Evolutionary conservation across 1,140 invertebrate genomes (phyloP).

Genomic region (Pteromalus puparum): DNA sequence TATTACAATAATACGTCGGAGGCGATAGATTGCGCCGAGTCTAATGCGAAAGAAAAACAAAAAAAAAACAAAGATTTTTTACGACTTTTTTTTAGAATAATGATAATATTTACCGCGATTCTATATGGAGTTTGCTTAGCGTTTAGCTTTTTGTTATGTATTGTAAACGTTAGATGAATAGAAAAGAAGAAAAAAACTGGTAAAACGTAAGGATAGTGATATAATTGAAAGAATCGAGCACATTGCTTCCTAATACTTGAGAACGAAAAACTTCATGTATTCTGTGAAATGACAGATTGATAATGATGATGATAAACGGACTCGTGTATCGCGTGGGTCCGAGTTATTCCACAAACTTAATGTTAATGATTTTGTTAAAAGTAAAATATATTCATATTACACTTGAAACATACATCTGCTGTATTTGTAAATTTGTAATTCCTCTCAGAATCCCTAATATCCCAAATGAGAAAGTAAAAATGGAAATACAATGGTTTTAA

Average conservation of each 20-base stretch:
- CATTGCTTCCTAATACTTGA: too few relatives aligned
- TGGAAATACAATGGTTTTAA: too few relatives aligned
- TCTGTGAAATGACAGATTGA: too few relatives aligned
- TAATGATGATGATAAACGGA: too few relatives aligned
- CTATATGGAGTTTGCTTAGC: neutral
- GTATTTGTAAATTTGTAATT: neutral
- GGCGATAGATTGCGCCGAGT: neutral
- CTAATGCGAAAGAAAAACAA: neutral
- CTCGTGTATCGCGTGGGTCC: too few relatives aligned
- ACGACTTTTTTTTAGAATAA: neutral
- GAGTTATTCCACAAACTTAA: neutral
- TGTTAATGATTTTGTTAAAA: constrained; percentile 10
- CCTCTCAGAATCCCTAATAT: too few relatives aligned
- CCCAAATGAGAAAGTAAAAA: too few relatives aligned
- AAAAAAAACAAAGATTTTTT: neutral
- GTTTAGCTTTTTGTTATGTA: neutral
- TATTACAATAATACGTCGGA: neutral
- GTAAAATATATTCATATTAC: neutral
- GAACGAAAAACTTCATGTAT: too few relatives aligned
- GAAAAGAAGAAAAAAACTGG: too few relatives aligned
- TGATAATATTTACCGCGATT: neutral
- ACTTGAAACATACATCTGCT: neutral
- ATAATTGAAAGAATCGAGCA: too few relatives aligned
- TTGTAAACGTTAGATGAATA: too few relatives aligned
- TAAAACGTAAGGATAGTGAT: too few relatives aligned